These are phyloP conservation scores for Drosophila takahashii DNA, from an alignment of 1,140 invertebrate species.

Conservation along the genomic window DNA sequence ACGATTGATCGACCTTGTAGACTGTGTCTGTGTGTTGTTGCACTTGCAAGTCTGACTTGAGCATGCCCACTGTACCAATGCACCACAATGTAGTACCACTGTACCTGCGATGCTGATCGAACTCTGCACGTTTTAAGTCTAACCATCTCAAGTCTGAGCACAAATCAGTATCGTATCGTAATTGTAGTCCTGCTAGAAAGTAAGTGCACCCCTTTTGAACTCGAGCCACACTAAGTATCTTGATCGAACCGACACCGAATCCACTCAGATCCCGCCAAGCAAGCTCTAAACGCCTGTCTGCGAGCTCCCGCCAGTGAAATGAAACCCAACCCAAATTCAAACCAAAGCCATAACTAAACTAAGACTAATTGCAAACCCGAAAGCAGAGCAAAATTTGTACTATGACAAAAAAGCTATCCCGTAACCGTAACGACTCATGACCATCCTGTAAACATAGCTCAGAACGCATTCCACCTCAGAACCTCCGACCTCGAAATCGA, in stretches of 20 bases:
- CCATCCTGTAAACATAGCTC: constrained; percentile 50
- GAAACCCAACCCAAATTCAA: constrained; percentile 12
- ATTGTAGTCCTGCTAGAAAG: constrained; percentile 60
- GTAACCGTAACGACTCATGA: constrained; percentile 35
- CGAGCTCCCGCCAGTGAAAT: constrained; percentile 45
- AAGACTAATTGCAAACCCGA: constrained; percentile 20
- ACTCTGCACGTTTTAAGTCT: constrained; percentile 68
- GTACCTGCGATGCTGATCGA: constrained; percentile 41
- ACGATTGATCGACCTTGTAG: constrained; percentile 50
- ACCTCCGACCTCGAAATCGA: constrained; percentile 3
- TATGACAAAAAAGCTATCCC: constrained; percentile 11
- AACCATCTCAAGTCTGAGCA: constrained; percentile 51
- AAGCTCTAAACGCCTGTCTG: constrained; percentile 62
- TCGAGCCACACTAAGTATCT: constrained; percentile 33
- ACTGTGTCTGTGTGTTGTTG: constrained; percentile 57
- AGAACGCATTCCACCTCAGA: constrained; percentile 41
- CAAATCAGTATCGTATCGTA: constrained; percentile 47
- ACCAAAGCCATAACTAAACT: constrained; percentile 18
- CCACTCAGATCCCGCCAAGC: constrained; percentile 35
- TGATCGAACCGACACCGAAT: constrained; percentile 37
- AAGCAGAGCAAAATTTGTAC: constrained; percentile 15
- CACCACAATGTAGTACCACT: constrained; percentile 35
- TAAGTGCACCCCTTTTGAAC: constrained; percentile 47
- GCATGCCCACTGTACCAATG: constrained; percentile 52
- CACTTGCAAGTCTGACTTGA: constrained; percentile 40